Conservation (phyloP, 2,797 vertebrate genomes). For the Lutjanus argentimaculatus region DNA sequence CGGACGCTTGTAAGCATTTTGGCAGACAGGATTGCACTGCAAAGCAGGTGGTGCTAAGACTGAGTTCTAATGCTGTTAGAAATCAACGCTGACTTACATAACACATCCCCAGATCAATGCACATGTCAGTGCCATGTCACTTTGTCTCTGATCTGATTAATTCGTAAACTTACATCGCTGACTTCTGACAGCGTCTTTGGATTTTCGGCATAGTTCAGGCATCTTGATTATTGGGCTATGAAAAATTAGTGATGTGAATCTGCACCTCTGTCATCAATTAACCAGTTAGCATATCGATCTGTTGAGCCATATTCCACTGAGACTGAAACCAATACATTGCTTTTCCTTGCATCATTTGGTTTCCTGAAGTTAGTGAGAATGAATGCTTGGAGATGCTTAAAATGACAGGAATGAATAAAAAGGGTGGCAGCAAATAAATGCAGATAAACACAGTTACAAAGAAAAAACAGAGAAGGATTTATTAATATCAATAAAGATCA, state of each 20-base stretch:
- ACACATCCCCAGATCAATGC: conserved; percentile 63
- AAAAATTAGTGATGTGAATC: conserved; percentile 45
- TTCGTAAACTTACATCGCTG: conserved; percentile 34
- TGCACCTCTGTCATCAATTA: conserved; percentile 58
- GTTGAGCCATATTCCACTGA: conserved; percentile 41
- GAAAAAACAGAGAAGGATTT: neutral
- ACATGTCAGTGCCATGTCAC: conserved; percentile 51
- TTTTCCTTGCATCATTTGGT: conserved; percentile 56
- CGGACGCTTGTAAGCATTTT: conserved; percentile 70
- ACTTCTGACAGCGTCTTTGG: conserved; percentile 39
- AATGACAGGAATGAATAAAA: conserved; percentile 25
- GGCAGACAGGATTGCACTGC: conserved; percentile 57
- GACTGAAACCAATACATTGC: conserved; percentile 53
- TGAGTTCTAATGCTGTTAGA: conserved; percentile 45
- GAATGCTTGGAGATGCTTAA: conserved; percentile 11
- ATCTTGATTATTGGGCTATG: conserved; percentile 38
- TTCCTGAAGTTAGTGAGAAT: conserved; percentile 26
- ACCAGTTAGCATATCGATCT: conserved; percentile 67
- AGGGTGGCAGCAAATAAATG: conserved; percentile 1
- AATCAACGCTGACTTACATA: conserved; percentile 75
- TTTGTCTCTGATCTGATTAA: conserved; percentile 37
- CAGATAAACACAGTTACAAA: neutral
- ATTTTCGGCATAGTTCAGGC: conserved; percentile 23
- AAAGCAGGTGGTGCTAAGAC: conserved; percentile 51
- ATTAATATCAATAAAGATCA: conserved; percentile 8